Evolutionary conservation across 2,113 vertebrate species (phyloP).

Genomic region (Catharus minimus): DNA sequence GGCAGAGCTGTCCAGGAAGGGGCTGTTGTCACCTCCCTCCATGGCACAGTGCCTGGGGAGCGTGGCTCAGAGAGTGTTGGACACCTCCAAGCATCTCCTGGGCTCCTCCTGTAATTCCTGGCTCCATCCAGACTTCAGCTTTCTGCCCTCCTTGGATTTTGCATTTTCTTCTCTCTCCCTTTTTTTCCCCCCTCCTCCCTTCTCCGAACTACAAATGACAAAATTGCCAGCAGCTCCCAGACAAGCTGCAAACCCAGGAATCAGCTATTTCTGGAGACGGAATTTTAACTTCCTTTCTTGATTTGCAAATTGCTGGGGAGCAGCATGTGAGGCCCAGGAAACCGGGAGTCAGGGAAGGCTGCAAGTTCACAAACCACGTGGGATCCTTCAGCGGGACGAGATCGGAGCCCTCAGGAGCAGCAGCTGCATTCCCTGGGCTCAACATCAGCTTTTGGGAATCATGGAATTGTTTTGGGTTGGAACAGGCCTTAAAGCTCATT

Average conservation of each 20-base stretch:
- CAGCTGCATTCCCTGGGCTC: neutral
- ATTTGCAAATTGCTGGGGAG: slow-evolving; percentile 33
- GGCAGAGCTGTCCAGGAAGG: neutral
- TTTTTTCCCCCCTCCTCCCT: neutral
- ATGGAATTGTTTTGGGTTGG: neutral
- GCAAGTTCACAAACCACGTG: neutral
- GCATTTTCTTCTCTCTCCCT: neutral
- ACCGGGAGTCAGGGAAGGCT: neutral
- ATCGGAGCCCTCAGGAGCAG: neutral
- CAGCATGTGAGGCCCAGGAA: neutral
- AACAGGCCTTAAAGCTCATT: neutral
- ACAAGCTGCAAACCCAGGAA: slow-evolving; percentile 55
- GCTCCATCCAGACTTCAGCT: neutral
- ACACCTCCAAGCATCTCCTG: neutral
- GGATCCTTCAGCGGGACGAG: neutral
- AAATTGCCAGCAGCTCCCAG: slow-evolving; percentile 42
- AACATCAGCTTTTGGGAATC: neutral
- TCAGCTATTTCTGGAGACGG: slow-evolving; percentile 10
- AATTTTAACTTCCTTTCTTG: slow-evolving; percentile 38
- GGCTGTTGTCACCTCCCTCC: neutral
- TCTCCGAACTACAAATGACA: slow-evolving; percentile 22
- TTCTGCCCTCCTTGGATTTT: neutral
- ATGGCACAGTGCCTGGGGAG: neutral
- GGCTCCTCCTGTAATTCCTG: too few relatives aligned
- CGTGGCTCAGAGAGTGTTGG: neutral